A percentile compares a stretch with the other conserved stretches of the same genome.
phyloP scores from a whole-genome alignment of 1,140 invertebrate species.

The Berghia stephanieae region DNA sequence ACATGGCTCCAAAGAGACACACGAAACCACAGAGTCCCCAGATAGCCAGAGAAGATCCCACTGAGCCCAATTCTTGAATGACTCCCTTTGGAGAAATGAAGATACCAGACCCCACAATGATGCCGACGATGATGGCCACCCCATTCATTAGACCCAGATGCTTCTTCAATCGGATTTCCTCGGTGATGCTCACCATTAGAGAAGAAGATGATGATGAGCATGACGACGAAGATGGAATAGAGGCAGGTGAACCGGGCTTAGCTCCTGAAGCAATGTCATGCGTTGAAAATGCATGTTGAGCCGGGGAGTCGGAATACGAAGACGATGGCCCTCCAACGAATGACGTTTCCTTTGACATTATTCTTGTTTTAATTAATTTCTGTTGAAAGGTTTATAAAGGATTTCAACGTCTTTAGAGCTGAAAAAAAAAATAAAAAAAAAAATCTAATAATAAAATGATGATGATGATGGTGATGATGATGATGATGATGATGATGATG shows the following conservation, averaged over 20 bases:
- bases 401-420: neutral
- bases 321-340: neutral
- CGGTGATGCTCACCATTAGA: slow-evolving; percentile 28
- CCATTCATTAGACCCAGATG: slow-evolving; percentile 62
- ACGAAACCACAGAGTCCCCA: slow-evolving; percentile 86
- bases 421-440: too few relatives aligned
- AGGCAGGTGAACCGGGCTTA: neutral
- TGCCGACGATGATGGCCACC: slow-evolving; percentile 63
- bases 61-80: slow-evolving; percentile 81
- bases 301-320: neutral
- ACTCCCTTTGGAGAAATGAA: slow-evolving; percentile 96
- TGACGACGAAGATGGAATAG: neutral
- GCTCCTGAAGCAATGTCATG: neutral
- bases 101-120: slow-evolving; percentile 82
- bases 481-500: slow-evolving; percentile 21
- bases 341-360: slow-evolving; percentile 18
- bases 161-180: slow-evolving; percentile 53
- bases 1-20: slow-evolving; percentile 82
- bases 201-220: slow-evolving; percentile 29
- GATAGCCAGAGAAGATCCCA: slow-evolving; percentile 87
- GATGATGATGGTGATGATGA: slow-evolving; percentile 20
- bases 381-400: neutral
- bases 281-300: neutral
- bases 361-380: neutral
- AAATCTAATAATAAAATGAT: too few relatives aligned